Evolutionary conservation across 2,797 vertebrate species (phyloP).

Genomic region (Tragelaphus eurycerus): DNA sequence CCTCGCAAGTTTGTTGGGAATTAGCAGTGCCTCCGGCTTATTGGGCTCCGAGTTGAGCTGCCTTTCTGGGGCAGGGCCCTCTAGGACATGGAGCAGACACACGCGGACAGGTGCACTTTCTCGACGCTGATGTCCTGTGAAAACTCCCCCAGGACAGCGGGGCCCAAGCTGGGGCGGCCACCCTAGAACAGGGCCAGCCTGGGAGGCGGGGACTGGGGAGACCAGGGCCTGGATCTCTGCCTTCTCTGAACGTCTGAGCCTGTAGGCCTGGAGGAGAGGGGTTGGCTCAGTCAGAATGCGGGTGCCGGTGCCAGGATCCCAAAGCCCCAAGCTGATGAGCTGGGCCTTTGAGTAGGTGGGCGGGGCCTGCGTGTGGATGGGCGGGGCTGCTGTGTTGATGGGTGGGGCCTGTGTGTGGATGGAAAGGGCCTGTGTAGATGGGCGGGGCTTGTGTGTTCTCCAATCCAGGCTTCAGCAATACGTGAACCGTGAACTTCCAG

Average conservation of each 20-base stretch:
- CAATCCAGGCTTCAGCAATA: too few species aligned
- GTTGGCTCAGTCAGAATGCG: background rate
- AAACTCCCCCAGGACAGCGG: fast-evolving
- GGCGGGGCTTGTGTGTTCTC: background rate
- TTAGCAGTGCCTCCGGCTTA: fast-evolving
- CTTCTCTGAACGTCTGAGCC: background rate
- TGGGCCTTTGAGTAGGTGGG: background rate
- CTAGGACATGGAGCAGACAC: fast-evolving
- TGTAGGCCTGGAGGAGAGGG: background rate
- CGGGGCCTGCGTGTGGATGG: background rate
- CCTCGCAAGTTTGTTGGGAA: fast-evolving
- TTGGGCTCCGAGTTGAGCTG: fast-evolving
- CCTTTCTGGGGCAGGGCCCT: background rate
- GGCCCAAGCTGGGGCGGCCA: background rate
- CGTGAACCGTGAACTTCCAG: too few species aligned
- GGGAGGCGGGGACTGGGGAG: background rate
- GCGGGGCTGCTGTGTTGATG: fast-evolving
- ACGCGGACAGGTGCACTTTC: background rate
- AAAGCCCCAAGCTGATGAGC: background rate
- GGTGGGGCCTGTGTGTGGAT: too few species aligned
- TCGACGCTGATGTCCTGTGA: background rate
- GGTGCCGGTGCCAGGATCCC: background rate
- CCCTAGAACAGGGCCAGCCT: background rate
- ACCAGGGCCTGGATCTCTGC: too few species aligned
- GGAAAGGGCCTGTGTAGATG: background rate